These are phyloP conservation scores for Eristalis arbustorum DNA, from an alignment of 2,888 invertebrate genomes.

Conservation along the genomic window DNA sequence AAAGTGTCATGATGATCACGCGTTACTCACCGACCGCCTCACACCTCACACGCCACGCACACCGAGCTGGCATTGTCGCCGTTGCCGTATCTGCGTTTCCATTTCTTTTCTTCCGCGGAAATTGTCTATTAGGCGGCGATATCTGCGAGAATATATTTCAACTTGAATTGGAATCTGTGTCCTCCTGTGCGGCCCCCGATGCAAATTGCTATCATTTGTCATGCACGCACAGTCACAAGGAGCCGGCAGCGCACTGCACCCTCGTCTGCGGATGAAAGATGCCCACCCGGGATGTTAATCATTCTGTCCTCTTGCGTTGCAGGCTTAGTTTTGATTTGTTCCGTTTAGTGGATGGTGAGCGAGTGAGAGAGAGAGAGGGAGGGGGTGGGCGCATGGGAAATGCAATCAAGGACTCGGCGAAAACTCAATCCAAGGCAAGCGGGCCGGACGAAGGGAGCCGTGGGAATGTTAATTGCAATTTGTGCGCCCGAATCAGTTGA, in stretches of 20 bases:
- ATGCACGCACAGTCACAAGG: slow-evolving; percentile 42
- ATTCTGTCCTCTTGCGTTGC: slow-evolving; percentile 28
- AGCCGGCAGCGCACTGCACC: not conserved
- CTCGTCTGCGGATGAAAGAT: slow-evolving; percentile 28
- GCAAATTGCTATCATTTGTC: slow-evolving; percentile 66
- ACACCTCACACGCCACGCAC: not conserved
- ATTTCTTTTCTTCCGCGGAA: slow-evolving; percentile 54
- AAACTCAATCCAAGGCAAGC: slow-evolving; percentile 11
- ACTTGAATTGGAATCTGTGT: slow-evolving; percentile 64
- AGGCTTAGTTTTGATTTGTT: not conserved
- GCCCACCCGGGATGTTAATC: slow-evolving; percentile 45
- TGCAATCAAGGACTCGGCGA: slow-evolving; percentile 45
- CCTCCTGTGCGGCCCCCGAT: slow-evolving; percentile 32
- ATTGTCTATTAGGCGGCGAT: slow-evolving; percentile 63
- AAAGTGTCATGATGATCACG: slow-evolving; percentile 48
- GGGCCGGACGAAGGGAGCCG: not conserved
- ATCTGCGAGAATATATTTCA: slow-evolving; percentile 57
- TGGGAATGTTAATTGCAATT: slow-evolving; percentile 57
- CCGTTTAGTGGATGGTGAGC: not conserved
- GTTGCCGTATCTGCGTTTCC: slow-evolving; percentile 22
- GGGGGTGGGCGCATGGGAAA: not conserved
- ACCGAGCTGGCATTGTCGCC: not conserved
- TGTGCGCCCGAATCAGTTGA: slow-evolving; percentile 28
- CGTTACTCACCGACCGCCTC: slow-evolving; percentile 43
- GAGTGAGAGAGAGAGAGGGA: too few relatives aligned